These are phyloP conservation scores for Molorchus minor DNA, from an alignment of 2,888 invertebrate genomes.

Conservation along the genomic window DNA sequence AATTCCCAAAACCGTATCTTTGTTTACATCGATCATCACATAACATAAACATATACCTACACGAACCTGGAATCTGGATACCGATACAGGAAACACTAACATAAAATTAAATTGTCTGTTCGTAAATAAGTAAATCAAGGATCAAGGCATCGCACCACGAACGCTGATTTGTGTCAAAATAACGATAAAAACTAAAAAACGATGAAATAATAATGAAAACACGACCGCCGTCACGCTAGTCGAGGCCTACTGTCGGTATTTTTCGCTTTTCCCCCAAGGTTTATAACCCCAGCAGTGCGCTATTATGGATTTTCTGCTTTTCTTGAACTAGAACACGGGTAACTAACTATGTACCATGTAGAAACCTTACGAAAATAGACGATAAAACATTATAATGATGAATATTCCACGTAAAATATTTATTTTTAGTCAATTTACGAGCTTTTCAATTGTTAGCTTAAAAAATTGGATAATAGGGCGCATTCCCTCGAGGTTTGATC, in stretches of 20 bases:
- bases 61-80: no score
- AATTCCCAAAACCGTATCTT: constrained; percentile 5
- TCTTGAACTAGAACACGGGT: no score
- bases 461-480: no score
- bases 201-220: constrained; percentile 41
- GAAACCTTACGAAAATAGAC: no score
- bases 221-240: constrained; percentile 35
- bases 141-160: not conserved
- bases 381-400: no score
- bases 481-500: constrained; percentile 7
- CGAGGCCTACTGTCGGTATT: no score
- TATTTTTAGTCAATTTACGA: no score
- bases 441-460: no score
- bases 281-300: no score
- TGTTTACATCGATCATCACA: constrained; percentile 1
- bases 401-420: no score
- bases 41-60: constrained; percentile 1
- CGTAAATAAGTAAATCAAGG: not conserved
- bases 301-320: not conserved
- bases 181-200: constrained; percentile 37
- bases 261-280: not conserved
- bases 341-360: no score
- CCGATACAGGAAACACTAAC: not conserved
- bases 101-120: not conserved
- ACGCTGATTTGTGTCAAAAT: constrained; percentile 29